Percentiles rank a stretch among this genome's conserved stretches.
phyloP scores from a whole-genome alignment of 2,888 invertebrate genomes.

The Notodonta ziczac region DNA sequence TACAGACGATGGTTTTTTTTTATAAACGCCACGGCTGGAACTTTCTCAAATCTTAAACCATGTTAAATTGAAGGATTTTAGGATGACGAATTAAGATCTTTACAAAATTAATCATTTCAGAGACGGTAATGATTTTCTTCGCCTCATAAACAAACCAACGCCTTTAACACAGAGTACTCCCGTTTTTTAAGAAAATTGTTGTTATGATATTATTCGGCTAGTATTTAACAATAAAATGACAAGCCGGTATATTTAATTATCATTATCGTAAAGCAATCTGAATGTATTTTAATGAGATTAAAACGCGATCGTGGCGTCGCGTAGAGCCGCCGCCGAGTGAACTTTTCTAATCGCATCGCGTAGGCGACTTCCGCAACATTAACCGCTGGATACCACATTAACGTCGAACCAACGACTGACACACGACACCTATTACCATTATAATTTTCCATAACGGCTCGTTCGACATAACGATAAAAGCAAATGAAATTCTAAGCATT shows the following conservation, averaged over 20 bases:
- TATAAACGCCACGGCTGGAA: conserved; percentile 1
- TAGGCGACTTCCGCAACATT: conserved; percentile 67
- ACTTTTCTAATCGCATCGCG: conserved; percentile 58
- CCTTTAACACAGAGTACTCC: no score
- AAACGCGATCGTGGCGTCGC: conserved; percentile 23
- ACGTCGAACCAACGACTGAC: conserved; percentile 52
- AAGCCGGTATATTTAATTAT: conserved; percentile 16
- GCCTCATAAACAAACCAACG: neutral
- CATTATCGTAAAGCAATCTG: conserved; percentile 24
- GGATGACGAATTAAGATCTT: neutral
- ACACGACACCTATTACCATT: conserved; percentile 61
- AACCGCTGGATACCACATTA: conserved; percentile 49
- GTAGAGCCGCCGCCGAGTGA: conserved; percentile 34
- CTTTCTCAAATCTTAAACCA: neutral
- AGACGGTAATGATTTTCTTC: neutral
- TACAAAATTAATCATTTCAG: neutral
- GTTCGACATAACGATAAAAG: conserved; percentile 21
- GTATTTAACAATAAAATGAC: conserved; percentile 7
- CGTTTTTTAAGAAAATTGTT: neutral
- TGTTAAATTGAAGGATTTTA: neutral
- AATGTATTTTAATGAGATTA: conserved; percentile 21
- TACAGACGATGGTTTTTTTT: conserved; percentile 7
- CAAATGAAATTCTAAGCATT: conserved; percentile 8
- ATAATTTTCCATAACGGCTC: conserved; percentile 51
- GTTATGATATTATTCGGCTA: neutral